Percentiles rank a stretch among this genome's conserved stretches.
phyloP scores from a whole-genome alignment of 2,888 invertebrate genomes.

The Neocrepidodera transversa region DNA sequence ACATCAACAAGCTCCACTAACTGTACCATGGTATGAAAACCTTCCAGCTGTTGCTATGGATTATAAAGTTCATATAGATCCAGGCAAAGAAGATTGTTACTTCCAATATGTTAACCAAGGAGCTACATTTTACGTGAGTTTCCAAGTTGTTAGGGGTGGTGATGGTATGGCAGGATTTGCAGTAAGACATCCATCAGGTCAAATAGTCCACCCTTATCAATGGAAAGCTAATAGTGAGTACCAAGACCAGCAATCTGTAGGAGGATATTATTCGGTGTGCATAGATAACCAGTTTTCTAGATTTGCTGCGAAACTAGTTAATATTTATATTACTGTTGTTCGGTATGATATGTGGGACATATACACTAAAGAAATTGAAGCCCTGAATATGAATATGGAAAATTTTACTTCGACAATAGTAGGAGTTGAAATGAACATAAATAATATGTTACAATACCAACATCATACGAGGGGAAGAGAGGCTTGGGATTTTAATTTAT shows the following conservation, averaged over 20 bases:
- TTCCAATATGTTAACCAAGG: conserved; percentile 92
- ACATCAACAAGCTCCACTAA: conserved; percentile 54
- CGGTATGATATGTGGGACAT: conserved; percentile 94
- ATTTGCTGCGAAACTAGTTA: conserved; percentile 88
- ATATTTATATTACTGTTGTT: conserved; percentile 89
- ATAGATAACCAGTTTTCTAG: conserved; percentile 93
- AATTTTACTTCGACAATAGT: conserved; percentile 84
- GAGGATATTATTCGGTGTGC: conserved; percentile 90
- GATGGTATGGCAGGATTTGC: conserved; percentile 95
- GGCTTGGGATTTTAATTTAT: conserved; percentile 80
- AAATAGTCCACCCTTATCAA: conserved; percentile 87
- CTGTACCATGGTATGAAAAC: conserved; percentile 83
- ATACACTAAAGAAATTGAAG: conserved; percentile 88
- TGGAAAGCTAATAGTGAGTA: conserved; percentile 91
- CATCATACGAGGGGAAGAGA: conserved; percentile 82
- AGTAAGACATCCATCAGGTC: conserved; percentile 83
- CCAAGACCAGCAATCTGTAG: conserved; percentile 80
- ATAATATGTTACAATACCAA: conserved; percentile 84
- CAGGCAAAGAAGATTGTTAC: conserved; percentile 95
- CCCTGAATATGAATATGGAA: conserved; percentile 84
- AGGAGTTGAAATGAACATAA: conserved; percentile 83
- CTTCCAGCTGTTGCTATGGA: conserved; percentile 94
- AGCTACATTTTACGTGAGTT: conserved; percentile 92
- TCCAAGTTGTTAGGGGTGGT: conserved; percentile 91
- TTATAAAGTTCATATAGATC: conserved; percentile 93